Percentiles rank a stretch among this genome's conserved stretches.
Evolutionary conservation across 2,888 invertebrate species (phyloP).

Genomic region (Phortica okadai): DNA sequence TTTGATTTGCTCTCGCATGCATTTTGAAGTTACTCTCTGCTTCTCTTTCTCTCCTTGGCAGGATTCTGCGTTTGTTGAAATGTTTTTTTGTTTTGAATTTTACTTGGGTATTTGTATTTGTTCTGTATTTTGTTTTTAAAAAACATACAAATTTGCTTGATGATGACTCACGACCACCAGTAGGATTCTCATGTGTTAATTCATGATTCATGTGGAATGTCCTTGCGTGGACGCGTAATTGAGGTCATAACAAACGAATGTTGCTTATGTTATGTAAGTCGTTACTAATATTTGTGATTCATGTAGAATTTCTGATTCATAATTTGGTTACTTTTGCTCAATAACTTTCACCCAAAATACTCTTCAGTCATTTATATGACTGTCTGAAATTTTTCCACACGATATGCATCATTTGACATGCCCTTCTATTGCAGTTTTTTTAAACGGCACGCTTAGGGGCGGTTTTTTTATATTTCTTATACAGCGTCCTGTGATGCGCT

Average conservation of each 20-base stretch:
- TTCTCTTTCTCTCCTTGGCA: not conserved
- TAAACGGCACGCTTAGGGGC: not conserved
- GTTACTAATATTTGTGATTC: too few species aligned
- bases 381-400: too few species aligned
- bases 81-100: slow-evolving; percentile 12
- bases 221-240: not conserved
- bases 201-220: not conserved
- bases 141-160: not conserved
- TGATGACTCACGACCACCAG: slow-evolving; percentile 33
- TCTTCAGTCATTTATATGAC: too few species aligned
- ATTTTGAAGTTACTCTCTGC: not conserved
- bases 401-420: too few species aligned
- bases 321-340: too few species aligned
- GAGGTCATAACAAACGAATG: not conserved
- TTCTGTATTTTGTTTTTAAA: not conserved
- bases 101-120: not conserved
- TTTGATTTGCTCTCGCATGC: not conserved
- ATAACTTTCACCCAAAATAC: too few species aligned
- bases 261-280: too few species aligned
- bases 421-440: not conserved
- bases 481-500: not conserved
- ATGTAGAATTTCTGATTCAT: too few species aligned
- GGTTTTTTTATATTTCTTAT: too few species aligned
- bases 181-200: slow-evolving; percentile 1
- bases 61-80: not conserved